Percentiles rank a stretch among this genome's conserved stretches.
Evolutionary conservation across 2,888 invertebrate species (phyloP).

Genomic region (Drepana falcataria): DNA sequence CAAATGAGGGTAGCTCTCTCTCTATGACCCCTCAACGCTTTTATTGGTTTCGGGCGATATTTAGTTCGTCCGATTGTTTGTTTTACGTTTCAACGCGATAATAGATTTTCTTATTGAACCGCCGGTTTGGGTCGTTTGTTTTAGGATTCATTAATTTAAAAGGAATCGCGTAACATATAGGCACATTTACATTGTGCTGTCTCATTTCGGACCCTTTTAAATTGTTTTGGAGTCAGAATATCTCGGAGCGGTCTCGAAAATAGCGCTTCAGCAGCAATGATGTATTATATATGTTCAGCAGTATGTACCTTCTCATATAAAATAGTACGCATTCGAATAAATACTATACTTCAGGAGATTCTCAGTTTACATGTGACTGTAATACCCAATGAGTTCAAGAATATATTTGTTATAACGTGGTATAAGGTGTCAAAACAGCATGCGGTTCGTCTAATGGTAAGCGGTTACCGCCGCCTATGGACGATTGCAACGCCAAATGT

Average conservation of each 20-base stretch:
- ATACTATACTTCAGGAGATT: too few species aligned
- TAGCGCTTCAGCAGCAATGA: too few species aligned
- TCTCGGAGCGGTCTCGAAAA: background rate
- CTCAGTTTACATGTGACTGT: too few species aligned
- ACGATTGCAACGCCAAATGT: too few species aligned
- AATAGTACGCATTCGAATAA: too few species aligned
- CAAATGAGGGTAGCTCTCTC: conserved; percentile 55
- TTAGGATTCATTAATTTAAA: conserved; percentile 20
- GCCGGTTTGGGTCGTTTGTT: conserved; percentile 15
- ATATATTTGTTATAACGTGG: too few species aligned
- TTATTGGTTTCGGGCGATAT: conserved; percentile 53
- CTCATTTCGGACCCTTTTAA: background rate
- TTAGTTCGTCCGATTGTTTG: conserved; percentile 51
- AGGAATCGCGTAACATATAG: conserved; percentile 14
- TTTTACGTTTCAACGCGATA: conserved; percentile 42
- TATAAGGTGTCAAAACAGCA: too few species aligned
- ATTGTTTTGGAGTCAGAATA: background rate
- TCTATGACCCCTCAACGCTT: conserved; percentile 39
- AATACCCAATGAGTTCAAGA: too few species aligned
- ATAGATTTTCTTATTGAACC: conserved; percentile 37
- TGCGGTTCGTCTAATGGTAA: too few species aligned
- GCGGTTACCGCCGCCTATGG: too few species aligned
- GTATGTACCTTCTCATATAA: too few species aligned
- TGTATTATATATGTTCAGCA: too few species aligned
- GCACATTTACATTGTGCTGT: background rate